Percentiles rank a stretch among this genome's conserved stretches.
Evolutionary conservation across 2,888 invertebrate species (phyloP).

Genomic region (Sphaerophoria taeniata): DNA sequence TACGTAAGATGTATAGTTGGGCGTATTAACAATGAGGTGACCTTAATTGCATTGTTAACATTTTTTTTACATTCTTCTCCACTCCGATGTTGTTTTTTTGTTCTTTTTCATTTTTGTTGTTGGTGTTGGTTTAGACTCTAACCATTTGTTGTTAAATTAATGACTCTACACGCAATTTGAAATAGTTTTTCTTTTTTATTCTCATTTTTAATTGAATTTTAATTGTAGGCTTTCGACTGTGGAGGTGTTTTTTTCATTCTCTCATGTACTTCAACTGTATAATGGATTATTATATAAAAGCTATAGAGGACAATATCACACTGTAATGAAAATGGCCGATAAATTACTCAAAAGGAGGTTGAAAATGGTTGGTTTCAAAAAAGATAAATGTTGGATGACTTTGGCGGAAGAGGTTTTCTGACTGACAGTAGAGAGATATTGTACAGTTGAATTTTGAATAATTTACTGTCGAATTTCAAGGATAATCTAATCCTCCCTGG

Average conservation of each 20-base stretch:
- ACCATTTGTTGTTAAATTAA: constrained; percentile 33
- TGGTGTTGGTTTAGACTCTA: neutral
- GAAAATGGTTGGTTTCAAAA: neutral
- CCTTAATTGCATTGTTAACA: constrained; percentile 47
- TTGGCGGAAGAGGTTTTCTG: too few species aligned
- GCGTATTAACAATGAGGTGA: constrained; percentile 40
- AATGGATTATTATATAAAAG: constrained; percentile 11
- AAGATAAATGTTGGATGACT: too few species aligned
- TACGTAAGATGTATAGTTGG: neutral
- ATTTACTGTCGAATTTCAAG: too few species aligned
- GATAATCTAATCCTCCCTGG: too few species aligned
- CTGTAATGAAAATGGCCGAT: neutral
- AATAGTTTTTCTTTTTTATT: constrained; percentile 16
- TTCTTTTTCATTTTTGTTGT: neutral
- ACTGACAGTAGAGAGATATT: too few species aligned
- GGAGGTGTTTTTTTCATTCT: constrained; percentile 9
- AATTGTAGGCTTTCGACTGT: constrained; percentile 17
- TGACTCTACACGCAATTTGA: constrained; percentile 27
- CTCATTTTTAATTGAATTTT: constrained; percentile 25
- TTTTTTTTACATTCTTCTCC: constrained; percentile 27
- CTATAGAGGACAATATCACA: constrained; percentile 1
- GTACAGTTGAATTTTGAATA: too few species aligned
- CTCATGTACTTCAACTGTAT: neutral
- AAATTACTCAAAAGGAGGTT: constrained; percentile 23
- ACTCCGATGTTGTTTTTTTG: neutral